A percentile compares a stretch with the other conserved stretches of the same genome.
phyloP scores from a whole-genome alignment of 2,797 vertebrate species.

The Spheniscus humboldti region DNA sequence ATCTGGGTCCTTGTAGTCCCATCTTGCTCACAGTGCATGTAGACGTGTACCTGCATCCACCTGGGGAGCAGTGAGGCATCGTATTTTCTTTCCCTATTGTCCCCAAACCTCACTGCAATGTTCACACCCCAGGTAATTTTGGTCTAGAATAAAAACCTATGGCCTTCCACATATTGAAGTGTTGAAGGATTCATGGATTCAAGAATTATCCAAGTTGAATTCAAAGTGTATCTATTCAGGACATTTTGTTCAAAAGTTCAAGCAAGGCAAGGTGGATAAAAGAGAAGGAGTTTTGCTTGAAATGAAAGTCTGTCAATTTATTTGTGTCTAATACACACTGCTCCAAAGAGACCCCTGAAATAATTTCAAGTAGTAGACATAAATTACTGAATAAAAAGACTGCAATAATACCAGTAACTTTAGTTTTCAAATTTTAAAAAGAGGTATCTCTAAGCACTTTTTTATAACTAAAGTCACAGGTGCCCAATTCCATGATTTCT shows the following conservation, averaged over 20 bases:
- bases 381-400: background rate
- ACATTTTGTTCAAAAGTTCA: background rate
- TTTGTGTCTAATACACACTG: background rate
- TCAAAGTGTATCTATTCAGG: background rate
- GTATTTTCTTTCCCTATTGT: background rate
- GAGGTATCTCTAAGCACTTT: background rate
- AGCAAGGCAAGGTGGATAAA: background rate
- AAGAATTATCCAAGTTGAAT: background rate
- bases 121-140: background rate
- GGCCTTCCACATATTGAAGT: background rate
- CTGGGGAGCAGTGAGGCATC: background rate
- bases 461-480: background rate
- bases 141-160: background rate
- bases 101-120: background rate
- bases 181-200: background rate
- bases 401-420: background rate
- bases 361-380: background rate
- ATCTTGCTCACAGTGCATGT: background rate
- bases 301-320: background rate
- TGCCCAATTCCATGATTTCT: conserved; percentile 11
- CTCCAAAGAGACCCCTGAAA: background rate
- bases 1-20: background rate
- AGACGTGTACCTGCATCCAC: background rate
- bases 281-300: background rate
- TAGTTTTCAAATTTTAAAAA: background rate